Percentiles rank a stretch among this genome's conserved stretches.
These are phyloP conservation scores for Plodia interpunctella DNA, from an alignment of 1,140 invertebrate species.

Conservation along the genomic window DNA sequence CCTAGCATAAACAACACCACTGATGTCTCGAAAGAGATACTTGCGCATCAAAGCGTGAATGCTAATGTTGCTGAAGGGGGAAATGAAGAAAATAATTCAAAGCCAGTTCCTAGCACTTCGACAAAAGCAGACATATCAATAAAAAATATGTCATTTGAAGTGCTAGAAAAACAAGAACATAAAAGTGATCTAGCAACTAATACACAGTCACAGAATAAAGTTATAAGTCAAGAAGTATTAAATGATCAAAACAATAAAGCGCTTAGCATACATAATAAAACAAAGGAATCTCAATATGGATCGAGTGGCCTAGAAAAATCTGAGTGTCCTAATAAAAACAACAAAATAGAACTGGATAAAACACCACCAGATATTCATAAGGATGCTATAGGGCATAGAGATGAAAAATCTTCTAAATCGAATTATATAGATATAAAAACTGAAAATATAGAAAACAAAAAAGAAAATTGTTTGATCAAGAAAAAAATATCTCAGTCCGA, in stretches of 20 bases:
- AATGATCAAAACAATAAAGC: no score
- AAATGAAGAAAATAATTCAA: slow-evolving; percentile 2
- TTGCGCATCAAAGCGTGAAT: neutral
- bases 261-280: no score
- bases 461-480: neutral
- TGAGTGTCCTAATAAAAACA: neutral
- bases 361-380: no score
- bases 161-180: neutral
- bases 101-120: neutral
- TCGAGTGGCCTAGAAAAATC: neutral
- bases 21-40: neutral
- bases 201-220: neutral
- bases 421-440: neutral
- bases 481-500: neutral
- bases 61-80: slow-evolving; percentile 1
- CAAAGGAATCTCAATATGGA: no score
- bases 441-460: neutral
- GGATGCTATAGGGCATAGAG: no score
- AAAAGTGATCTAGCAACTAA: neutral
- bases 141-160: neutral
- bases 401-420: no score
- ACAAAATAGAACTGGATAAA: neutral
- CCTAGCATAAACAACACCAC: neutral
- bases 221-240: neutral
- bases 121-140: neutral